Conservation (phyloP, 1,140 invertebrate genomes). For the Bombus picipes region DNA sequence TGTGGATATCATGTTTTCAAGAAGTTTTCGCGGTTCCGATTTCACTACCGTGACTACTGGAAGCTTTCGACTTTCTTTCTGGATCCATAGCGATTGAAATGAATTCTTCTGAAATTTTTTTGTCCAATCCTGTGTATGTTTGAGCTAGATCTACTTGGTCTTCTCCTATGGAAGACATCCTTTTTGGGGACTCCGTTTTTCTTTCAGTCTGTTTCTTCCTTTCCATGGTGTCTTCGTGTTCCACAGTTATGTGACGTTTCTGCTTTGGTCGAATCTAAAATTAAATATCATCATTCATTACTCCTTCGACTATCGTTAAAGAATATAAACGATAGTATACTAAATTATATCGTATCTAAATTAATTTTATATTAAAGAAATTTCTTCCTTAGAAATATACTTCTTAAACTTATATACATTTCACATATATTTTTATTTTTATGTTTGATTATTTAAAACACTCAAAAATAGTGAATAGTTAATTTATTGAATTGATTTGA, state of each 20-base stretch:
- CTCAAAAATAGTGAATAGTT: too few species aligned
- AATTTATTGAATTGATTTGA: too few species aligned
- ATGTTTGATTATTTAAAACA: too few species aligned
- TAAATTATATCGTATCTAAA: too few species aligned
- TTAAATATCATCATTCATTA: neutral
- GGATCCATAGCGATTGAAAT: slow-evolving; percentile 84
- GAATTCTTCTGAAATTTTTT: slow-evolving; percentile 84
- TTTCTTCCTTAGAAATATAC: too few species aligned
- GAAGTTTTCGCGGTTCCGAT: slow-evolving; percentile 65
- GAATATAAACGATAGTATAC: too few species aligned
- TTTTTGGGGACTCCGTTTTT: slow-evolving; percentile 71
- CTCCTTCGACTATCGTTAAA: neutral
- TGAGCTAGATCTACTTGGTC: slow-evolving; percentile 81
- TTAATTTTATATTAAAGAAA: too few species aligned
- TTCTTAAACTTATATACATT: too few species aligned
- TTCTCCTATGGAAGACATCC: slow-evolving; percentile 75
- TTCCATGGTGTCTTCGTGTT: slow-evolving; percentile 69
- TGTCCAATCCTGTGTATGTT: slow-evolving; percentile 85
- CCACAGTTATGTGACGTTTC: slow-evolving; percentile 68
- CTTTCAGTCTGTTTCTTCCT: slow-evolving; percentile 67
- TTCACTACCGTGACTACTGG: slow-evolving; percentile 78
- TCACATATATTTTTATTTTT: too few species aligned
- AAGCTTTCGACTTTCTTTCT: slow-evolving; percentile 78
- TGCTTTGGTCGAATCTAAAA: slow-evolving; percentile 68
- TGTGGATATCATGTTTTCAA: slow-evolving; percentile 16